Conservation (phyloP, 2,113 vertebrate genomes). For the Mesembrinibis cayennensis region DNA sequence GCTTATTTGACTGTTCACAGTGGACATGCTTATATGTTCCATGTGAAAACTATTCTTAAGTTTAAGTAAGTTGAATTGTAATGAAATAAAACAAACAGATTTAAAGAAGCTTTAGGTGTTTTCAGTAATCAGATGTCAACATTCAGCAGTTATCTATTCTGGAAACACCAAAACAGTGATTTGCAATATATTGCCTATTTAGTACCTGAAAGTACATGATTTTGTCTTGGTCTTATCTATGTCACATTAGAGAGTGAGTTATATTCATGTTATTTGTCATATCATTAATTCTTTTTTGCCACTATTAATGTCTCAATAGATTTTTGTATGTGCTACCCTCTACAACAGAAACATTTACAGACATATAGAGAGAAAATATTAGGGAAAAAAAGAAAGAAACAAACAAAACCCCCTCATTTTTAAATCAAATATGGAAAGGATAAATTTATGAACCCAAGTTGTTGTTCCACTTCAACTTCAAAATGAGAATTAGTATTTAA, state of each 20-base stretch:
- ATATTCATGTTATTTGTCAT: neutral
- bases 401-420: neutral
- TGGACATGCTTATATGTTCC: neutral
- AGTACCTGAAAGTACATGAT: neutral
- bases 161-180: neutral
- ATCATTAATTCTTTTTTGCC: neutral
- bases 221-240: neutral
- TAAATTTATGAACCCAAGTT: neutral
- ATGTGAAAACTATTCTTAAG: slow-evolving; percentile 8
- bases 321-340: neutral
- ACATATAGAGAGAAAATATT: neutral
- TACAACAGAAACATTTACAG: neutral
- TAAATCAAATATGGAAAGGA: neutral
- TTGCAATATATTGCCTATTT: neutral
- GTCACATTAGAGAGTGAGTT: neutral
- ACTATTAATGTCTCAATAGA: neutral
- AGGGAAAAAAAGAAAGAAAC: neutral
- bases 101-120: slow-evolving; percentile 33
- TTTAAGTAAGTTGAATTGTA: slow-evolving; percentile 49
- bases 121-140: slow-evolving; percentile 12
- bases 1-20: neutral
- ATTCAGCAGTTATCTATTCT: neutral
- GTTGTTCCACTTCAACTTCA: slow-evolving; percentile 10
- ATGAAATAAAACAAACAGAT: slow-evolving; percentile 60
- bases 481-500: slow-evolving; percentile 3